Base-by-base conservation (phyloP, 1,140 invertebrate genomes). In the Trigoniulus corallinus region DNA sequence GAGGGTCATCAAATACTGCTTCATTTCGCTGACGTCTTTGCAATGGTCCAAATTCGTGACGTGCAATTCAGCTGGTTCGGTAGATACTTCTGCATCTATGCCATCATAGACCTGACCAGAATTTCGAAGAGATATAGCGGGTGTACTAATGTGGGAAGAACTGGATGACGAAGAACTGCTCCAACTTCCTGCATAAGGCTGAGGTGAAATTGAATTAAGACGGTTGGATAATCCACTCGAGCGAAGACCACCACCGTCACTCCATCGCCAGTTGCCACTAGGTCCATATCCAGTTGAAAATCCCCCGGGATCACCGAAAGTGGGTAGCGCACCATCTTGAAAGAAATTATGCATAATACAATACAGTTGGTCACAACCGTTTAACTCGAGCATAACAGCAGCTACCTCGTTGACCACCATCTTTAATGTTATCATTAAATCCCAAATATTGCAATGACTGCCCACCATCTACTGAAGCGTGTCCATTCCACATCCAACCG, bases 31-130 rank as follows among this genome's bases (percentile, higher is more conserved):
- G 3, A 73, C 66, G 59, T 79, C 78, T 55, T 84, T 80, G 53
- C 74, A 80, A 56, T 81, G 78, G 67, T 86, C 83, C 45, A 86
- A 67, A 66, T 84, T 85, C 24, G 80, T 78, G 21, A 85, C 76
- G 55, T 79, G 70, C 3, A 86, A 64, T 62, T 84, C 80, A 18
- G 84, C 75, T 1, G 73, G 71, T 43, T 34, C 45, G 37, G 42
- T 18, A 18, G 37, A 12, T 18, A 18, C 12, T 18, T 12, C 12
- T 18, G 37, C 18, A 13, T 39, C 37, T 18, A 42, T 29, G 27
- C 27, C 44, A 27, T 27, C 3, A 47, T 20, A 1, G 22, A 7
- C 29, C 39, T 29, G 47, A 45, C 39, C 51, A 52, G 42, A 42
- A 52, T 41, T 51, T 47, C 47, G 53, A 47, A 48, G 47, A 47